A percentile compares a stretch with the other conserved stretches of the same genome.
These are phyloP conservation scores for Trichopria drosophilae DNA, from an alignment of 2,888 invertebrate genomes.

Conservation along the genomic window DNA sequence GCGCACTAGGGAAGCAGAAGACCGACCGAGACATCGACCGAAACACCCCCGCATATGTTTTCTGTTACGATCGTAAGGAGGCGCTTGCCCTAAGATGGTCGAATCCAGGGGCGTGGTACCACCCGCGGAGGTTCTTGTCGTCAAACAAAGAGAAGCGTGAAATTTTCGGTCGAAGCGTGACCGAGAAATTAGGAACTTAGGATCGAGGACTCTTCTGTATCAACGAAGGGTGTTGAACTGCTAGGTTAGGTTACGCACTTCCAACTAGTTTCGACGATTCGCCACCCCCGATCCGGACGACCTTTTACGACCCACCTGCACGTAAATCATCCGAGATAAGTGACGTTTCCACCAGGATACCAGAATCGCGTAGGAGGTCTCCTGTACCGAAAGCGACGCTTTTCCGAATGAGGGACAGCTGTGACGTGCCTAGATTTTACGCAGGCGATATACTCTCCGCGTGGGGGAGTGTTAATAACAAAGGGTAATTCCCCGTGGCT, in stretches of 20 bases:
- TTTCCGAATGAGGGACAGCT: background rate
- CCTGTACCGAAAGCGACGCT: background rate
- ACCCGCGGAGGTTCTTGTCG: too few species aligned
- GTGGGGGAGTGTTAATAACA: too few species aligned
- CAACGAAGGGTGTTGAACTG: background rate
- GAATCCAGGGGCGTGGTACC: too few species aligned
- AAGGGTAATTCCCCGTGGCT: too few species aligned
- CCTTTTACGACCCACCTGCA: too few species aligned
- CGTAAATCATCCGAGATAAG: too few species aligned
- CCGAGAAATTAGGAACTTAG: constrained; percentile 38
- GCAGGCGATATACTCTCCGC: too few species aligned
- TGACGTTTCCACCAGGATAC: constrained; percentile 15
- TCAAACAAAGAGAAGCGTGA: constrained; percentile 29
- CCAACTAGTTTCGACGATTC: background rate
- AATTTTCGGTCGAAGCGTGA: constrained; percentile 40
- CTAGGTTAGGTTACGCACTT: background rate
- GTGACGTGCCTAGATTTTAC: too few species aligned
- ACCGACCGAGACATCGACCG: background rate
- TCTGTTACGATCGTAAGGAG: background rate
- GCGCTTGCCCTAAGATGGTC: too few species aligned
- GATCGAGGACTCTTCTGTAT: constrained; percentile 6
- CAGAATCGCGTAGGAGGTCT: constrained; percentile 3
- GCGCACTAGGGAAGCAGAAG: constrained; percentile 41
- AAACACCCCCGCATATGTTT: constrained; percentile 12
- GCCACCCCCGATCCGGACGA: too few species aligned